Conservation (phyloP, 2,888 invertebrate species). For the Imbricaverruca yamaguchii region DNA sequence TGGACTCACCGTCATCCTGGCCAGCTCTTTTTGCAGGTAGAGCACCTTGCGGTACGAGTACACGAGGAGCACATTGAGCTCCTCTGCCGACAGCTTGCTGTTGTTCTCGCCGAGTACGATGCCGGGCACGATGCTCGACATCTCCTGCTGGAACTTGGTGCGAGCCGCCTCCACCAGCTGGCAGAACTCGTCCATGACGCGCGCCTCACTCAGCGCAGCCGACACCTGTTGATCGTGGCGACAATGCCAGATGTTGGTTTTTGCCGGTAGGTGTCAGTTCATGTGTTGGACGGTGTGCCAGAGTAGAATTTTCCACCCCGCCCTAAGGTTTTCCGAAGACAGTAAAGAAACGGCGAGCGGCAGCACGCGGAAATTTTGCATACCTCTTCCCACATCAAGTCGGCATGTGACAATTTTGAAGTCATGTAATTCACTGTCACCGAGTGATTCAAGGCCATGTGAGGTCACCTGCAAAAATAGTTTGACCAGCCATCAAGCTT, state of each 20-base stretch:
- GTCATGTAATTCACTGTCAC: too few relatives aligned
- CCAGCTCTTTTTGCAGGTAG: conserved; percentile 66
- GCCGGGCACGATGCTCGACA: conserved; percentile 63
- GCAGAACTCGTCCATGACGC: conserved; percentile 61
- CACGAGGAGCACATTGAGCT: conserved; percentile 67
- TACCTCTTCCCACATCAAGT: too few relatives aligned
- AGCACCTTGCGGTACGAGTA: conserved; percentile 69
- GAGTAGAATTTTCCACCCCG: too few relatives aligned
- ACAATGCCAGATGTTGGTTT: not conserved
- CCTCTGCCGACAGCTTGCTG: conserved; percentile 51
- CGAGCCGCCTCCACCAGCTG: conserved; percentile 57
- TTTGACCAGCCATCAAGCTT: too few relatives aligned
- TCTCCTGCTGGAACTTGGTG: conserved; percentile 43
- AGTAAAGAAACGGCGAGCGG: too few relatives aligned
- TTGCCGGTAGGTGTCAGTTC: not conserved
- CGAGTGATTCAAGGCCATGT: too few relatives aligned
- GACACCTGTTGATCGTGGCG: not conserved
- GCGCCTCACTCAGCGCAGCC: conserved; percentile 11
- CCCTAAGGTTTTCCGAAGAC: too few relatives aligned
- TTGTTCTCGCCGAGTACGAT: conserved; percentile 54
- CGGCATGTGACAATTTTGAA: too few relatives aligned
- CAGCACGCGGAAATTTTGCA: too few relatives aligned
- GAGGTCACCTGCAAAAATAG: too few relatives aligned
- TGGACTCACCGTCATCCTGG: conserved; percentile 54
- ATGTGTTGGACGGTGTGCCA: too few relatives aligned